These are phyloP conservation scores for Ptychochromis oligacanthus DNA, from an alignment of 2,113 vertebrate genomes.

Conservation along the genomic window DNA sequence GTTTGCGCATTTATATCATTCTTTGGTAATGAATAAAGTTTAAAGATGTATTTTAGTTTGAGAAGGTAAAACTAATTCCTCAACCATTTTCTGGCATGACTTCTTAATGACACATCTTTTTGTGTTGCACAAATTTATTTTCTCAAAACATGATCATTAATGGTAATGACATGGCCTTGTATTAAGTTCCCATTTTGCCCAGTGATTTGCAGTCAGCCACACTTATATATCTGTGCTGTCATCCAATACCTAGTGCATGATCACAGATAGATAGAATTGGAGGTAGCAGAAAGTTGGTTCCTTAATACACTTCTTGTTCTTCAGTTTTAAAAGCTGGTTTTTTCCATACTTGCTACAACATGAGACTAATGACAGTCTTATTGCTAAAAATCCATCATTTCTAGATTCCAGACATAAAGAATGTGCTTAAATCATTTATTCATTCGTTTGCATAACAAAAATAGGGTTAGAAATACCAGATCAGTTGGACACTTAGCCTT, in stretches of 20 bases:
- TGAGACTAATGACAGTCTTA: background rate
- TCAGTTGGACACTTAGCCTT: conserved; percentile 2
- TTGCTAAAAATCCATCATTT: background rate
- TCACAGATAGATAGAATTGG: background rate
- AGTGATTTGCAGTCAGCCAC: background rate
- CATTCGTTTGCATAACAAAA: conserved; percentile 20
- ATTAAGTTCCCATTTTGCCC: background rate
- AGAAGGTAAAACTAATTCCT: background rate
- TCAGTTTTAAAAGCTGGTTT: background rate
- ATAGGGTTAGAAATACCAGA: background rate
- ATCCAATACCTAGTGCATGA: background rate
- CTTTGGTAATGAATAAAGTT: background rate
- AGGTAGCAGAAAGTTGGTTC: background rate
- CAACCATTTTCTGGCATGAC: background rate
- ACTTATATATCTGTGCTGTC: background rate
- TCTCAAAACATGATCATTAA: background rate
- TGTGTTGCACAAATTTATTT: background rate
- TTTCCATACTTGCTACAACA: background rate
- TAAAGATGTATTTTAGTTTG: background rate
- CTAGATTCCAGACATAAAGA: background rate
- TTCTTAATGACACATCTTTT: background rate
- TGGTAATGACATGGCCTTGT: background rate
- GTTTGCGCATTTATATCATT: background rate
- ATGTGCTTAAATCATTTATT: conserved; percentile 1
- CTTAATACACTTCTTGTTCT: background rate